Evolutionary conservation across 2,888 invertebrate genomes (phyloP).

Genomic region (Leistus spinibarbis): DNA sequence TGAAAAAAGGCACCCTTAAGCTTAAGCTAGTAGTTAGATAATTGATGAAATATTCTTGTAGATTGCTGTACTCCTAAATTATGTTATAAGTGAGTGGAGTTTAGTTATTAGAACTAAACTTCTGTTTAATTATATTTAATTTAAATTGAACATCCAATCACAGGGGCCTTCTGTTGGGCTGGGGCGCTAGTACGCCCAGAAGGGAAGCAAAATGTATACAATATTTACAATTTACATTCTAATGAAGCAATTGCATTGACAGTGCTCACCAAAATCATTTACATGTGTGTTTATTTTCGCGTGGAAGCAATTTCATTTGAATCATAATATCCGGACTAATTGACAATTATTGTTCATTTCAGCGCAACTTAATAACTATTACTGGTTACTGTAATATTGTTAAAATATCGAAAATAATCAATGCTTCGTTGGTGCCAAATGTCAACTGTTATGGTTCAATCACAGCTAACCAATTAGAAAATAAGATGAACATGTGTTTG

Average conservation of each 20-base stretch:
- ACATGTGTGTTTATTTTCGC: neutral
- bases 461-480: no score
- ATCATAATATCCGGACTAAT: neutral
- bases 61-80: neutral
- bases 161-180: neutral
- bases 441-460: no score
- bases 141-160: neutral
- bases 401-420: neutral
- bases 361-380: neutral
- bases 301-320: neutral
- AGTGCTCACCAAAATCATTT: neutral
- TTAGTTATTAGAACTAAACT: neutral
- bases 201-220: neutral
- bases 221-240: neutral
- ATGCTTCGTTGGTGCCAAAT: no score
- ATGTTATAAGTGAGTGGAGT: neutral
- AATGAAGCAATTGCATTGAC: neutral
- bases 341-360: neutral
- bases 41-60: neutral
- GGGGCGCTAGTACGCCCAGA: neutral
- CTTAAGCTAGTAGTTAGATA: neutral
- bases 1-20: no score
- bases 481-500: no score
- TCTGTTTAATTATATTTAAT: neutral
- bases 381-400: neutral